phyloP scores from a whole-genome alignment of 2,797 vertebrate species.

The Paguma larvata region DNA sequence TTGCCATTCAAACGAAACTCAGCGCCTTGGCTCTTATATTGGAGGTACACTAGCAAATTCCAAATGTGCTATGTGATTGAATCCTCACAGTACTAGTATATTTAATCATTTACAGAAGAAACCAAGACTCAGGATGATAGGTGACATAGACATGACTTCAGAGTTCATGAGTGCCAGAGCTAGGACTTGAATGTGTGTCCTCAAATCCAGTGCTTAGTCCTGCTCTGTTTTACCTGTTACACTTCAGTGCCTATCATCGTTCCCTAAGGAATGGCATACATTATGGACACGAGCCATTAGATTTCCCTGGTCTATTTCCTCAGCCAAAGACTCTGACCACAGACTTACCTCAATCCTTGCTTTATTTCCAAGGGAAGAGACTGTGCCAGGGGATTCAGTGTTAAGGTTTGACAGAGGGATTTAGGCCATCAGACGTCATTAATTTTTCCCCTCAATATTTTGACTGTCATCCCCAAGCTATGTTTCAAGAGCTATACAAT shows the following conservation, averaged over 20 bases:
- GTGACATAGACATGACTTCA: background rate
- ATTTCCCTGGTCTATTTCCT: background rate
- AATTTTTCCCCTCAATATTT: background rate
- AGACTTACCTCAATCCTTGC: background rate
- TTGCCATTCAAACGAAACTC: background rate
- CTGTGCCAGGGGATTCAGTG: background rate
- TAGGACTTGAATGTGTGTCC: background rate
- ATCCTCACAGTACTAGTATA: background rate
- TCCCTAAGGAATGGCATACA: background rate
- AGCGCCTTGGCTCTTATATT: background rate
- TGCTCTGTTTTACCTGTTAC: background rate
- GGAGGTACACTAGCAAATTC: background rate
- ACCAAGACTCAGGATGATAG: background rate
- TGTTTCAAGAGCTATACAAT: background rate
- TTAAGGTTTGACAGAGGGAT: background rate
- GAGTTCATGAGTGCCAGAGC: background rate
- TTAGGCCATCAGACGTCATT: background rate
- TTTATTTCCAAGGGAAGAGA: background rate
- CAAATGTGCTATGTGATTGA: background rate
- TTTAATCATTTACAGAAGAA: background rate
- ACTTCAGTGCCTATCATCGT: background rate
- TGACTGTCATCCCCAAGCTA: background rate
- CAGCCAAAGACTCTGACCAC: background rate
- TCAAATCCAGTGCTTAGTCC: background rate
- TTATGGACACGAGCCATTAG: background rate